Evolutionary conservation across 2,113 vertebrate genomes (phyloP).

Genomic region (Apteryx mantelli): DNA sequence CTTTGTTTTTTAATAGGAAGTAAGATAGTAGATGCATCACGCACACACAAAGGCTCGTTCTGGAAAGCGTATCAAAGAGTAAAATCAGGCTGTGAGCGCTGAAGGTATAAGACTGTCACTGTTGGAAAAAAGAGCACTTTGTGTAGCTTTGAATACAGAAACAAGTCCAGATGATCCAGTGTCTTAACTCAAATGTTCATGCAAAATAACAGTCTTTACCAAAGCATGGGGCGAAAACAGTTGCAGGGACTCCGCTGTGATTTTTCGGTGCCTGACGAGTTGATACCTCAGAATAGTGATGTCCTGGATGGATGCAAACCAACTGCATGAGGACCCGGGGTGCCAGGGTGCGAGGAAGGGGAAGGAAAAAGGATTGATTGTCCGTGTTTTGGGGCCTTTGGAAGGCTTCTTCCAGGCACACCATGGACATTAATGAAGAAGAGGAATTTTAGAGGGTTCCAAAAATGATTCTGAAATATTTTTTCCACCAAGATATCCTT

Average conservation of each 20-base stretch:
- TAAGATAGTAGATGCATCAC: not conserved
- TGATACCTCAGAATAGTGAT: not conserved
- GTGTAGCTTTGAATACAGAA: not conserved
- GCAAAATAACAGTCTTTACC: no score
- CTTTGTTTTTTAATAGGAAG: accelerated
- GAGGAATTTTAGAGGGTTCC: not conserved
- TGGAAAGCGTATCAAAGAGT: not conserved
- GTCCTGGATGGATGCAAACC: no score
- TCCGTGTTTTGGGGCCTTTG: no score
- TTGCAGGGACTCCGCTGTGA: no score
- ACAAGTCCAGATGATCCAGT: accelerated
- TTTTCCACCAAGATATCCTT: not conserved
- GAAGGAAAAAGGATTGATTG: no score
- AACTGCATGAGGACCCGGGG: not conserved
- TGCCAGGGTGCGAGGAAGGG: no score
- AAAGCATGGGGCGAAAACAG: not conserved
- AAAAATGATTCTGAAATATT: not conserved
- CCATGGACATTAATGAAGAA: not conserved
- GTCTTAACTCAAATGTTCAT: not conserved
- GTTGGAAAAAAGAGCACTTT: not conserved
- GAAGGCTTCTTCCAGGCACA: no score
- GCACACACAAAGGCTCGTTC: accelerated
- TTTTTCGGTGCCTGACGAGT: not conserved
- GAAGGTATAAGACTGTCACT: not conserved
- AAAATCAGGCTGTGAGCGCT: not conserved